Conservation (phyloP, 2,113 vertebrate genomes). For the Microtus montanus region DNA sequence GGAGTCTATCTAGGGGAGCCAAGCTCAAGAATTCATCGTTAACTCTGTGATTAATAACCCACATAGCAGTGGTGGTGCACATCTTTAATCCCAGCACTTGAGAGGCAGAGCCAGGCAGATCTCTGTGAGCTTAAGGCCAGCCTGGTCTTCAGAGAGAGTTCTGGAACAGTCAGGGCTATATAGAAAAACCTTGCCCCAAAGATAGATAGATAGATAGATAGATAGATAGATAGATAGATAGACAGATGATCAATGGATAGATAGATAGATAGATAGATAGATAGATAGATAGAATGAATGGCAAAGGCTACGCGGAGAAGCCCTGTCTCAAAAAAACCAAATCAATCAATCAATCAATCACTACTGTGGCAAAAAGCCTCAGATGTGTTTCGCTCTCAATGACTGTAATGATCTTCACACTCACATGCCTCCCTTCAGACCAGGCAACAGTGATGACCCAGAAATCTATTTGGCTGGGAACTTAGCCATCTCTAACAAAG, state of each 20-base stretch:
- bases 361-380: neutral
- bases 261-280: no score
- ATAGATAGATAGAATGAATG: neutral
- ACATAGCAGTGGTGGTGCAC: neutral
- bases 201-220: no score
- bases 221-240: no score
- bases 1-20: accelerated
- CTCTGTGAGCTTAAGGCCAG: neutral
- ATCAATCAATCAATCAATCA: no score
- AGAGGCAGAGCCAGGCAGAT: neutral
- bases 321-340: no score
- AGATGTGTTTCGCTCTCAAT: accelerated
- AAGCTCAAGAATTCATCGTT: neutral
- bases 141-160: neutral
- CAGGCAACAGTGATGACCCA: neutral
- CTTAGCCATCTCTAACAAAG: neutral
- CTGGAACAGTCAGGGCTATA: neutral
- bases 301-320: no score
- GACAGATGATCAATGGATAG: no score
- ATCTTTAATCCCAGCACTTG: neutral
- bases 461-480: neutral
- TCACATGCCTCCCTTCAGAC: accelerated
- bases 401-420: neutral
- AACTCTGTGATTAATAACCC: accelerated
- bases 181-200: neutral